Conservation (phyloP, 2,113 vertebrate genomes). For the Bubo scandiacus region DNA sequence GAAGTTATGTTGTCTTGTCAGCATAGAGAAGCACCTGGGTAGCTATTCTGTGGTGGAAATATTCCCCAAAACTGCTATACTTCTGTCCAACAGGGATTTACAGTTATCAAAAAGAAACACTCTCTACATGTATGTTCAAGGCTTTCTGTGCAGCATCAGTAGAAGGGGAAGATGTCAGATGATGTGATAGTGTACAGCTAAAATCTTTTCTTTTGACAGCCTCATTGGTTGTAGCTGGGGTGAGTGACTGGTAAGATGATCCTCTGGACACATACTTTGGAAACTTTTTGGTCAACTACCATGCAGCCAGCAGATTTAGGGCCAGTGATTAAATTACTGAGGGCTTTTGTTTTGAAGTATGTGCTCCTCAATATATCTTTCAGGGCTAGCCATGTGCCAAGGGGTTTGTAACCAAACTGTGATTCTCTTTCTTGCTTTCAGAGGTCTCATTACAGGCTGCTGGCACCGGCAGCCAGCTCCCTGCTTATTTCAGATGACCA, state of each 20-base stretch:
- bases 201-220: background rate
- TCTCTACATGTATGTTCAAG: background rate
- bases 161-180: background rate
- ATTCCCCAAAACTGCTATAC: background rate
- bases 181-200: background rate
- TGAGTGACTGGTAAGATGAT: background rate
- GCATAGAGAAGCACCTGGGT: background rate
- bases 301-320: conserved; percentile 15
- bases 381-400: conserved; percentile 1
- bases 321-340: conserved; percentile 40
- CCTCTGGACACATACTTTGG: background rate
- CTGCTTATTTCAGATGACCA: conserved; percentile 10
- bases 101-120: background rate
- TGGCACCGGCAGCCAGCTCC: background rate
- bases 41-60: background rate
- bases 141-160: background rate
- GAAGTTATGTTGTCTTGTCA: background rate
- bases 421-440: conserved; percentile 28
- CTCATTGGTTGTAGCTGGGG: background rate
- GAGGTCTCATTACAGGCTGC: conserved; percentile 3
- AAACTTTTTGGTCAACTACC: conserved; percentile 11
- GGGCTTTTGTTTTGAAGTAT: conserved; percentile 14
- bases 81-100: background rate
- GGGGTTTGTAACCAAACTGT: conserved; percentile 34
- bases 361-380: conserved; percentile 37